Evolutionary conservation across 2,113 vertebrate species (phyloP).

Genomic region (Acanthochromis polyacanthus): DNA sequence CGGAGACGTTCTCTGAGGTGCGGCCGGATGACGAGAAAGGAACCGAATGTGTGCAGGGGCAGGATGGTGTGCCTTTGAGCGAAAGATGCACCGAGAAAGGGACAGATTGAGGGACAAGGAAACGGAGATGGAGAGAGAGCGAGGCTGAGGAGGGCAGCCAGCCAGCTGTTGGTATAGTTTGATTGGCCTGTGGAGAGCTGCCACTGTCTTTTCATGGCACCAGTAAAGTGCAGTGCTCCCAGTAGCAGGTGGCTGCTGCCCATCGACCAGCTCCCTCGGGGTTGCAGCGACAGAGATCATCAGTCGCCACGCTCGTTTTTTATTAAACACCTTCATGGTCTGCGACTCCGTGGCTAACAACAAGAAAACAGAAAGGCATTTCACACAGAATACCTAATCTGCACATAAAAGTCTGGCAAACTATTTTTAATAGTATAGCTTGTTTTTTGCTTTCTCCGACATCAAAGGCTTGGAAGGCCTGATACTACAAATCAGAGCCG

Average conservation of each 20-base stretch:
- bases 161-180: constrained; percentile 87
- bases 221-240: constrained; percentile 77
- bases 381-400: constrained; percentile 70
- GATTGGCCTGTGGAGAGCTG: constrained; percentile 83
- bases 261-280: constrained; percentile 58
- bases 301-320: constrained; percentile 55
- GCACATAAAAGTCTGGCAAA: constrained; percentile 62
- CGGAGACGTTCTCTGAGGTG: constrained; percentile 79
- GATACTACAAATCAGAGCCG: constrained; percentile 56
- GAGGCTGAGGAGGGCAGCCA: constrained; percentile 81
- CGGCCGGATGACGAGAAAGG: constrained; percentile 32
- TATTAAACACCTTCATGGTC: constrained; percentile 80
- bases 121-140: constrained; percentile 54
- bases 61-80: constrained; percentile 21
- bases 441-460: constrained; percentile 38
- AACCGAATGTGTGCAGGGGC: neutral
- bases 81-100: constrained; percentile 26
- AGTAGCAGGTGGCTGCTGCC: constrained; percentile 80
- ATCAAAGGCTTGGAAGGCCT: constrained; percentile 61
- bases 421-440: constrained; percentile 55
- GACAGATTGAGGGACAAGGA: constrained; percentile 60
- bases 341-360: constrained; percentile 37
- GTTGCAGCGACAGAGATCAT: constrained; percentile 64
- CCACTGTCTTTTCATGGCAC: constrained; percentile 82
- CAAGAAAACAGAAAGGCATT: constrained; percentile 58